These are phyloP conservation scores for Ernsta delagoae DNA, from an alignment of 2,888 invertebrate genomes.

Conservation along the genomic window DNA sequence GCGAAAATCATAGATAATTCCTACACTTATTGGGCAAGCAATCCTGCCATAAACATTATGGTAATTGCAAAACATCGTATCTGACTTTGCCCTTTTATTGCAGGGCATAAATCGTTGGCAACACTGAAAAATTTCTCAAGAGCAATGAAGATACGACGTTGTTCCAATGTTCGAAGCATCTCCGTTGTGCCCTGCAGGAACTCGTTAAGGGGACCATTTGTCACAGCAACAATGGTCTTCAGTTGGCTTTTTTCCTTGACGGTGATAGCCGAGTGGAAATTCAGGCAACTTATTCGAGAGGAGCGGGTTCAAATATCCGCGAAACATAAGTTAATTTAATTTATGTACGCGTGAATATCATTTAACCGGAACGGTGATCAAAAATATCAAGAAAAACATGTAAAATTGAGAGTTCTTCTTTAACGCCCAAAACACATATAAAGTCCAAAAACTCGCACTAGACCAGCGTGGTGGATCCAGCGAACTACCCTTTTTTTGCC, in stretches of 20 bases:
- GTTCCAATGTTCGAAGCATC: slow-evolving; percentile 7
- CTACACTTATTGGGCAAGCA: slow-evolving; percentile 23
- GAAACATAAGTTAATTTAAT: no score
- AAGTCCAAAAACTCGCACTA: no score
- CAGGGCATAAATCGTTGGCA: slow-evolving; percentile 1
- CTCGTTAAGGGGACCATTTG: slow-evolving; percentile 22
- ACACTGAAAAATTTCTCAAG: slow-evolving; percentile 2
- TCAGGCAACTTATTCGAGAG: no score
- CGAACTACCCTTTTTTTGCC: no score
- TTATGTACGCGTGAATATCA: no score
- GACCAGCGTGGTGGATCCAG: no score
- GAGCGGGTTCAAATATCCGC: no score
- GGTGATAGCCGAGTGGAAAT: no score
- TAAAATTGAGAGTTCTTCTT: no score
- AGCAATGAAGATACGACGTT: slow-evolving; percentile 6
- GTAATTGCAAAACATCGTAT: slow-evolving; percentile 14
- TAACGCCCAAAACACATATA: no score
- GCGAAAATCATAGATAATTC: slow-evolving; percentile 28
- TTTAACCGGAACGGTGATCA: no score
- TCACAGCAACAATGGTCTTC: slow-evolving; percentile 14
- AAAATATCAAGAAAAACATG: no score
- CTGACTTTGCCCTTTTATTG: slow-evolving; percentile 2
- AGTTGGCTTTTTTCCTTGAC: slow-evolving; percentile 5
- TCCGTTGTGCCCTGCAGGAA: slow-evolving; percentile 12
- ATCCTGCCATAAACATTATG: slow-evolving; percentile 21